Evolutionary conservation across 30 jellyfish, hydroid and myxozoan species (phyloP).

Genomic region (Rhopilema esculentum): DNA sequence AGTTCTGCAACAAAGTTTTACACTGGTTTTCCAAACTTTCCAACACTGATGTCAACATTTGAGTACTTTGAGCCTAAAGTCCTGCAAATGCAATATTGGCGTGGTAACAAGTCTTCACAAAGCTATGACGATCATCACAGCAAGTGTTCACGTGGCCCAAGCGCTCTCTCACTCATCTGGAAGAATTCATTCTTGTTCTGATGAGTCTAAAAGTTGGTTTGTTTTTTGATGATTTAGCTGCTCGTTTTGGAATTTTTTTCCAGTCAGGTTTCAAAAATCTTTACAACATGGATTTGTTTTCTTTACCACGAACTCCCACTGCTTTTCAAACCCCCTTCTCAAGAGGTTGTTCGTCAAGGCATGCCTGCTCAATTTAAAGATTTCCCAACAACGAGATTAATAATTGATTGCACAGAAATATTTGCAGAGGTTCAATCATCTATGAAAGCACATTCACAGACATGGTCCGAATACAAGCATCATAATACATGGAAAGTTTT

Average conservation of each 20-base stretch:
- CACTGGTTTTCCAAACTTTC: too few relatives aligned
- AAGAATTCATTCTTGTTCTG: too few relatives aligned
- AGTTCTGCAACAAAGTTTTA: too few relatives aligned
- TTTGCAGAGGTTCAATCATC: slow-evolving; percentile 50
- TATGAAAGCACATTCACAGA: slow-evolving; percentile 28
- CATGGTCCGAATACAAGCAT: slow-evolving; percentile 38
- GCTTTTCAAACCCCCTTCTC: too few relatives aligned
- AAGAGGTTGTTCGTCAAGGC: not conserved
- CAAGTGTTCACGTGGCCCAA: not conserved
- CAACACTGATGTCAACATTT: too few relatives aligned
- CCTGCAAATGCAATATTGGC: too few relatives aligned
- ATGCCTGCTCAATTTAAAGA: slow-evolving; percentile 34
- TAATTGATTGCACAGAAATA: too few relatives aligned
- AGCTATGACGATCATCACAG: too few relatives aligned
- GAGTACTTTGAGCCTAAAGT: too few relatives aligned
- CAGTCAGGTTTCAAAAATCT: slow-evolving; percentile 57
- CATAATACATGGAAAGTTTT: too few relatives aligned
- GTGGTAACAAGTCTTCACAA: too few relatives aligned
- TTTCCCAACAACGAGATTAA: slow-evolving; percentile 50
- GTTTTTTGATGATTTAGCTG: slow-evolving; percentile 58
- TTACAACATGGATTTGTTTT: slow-evolving; percentile 66
- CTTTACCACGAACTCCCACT: slow-evolving; percentile 51
- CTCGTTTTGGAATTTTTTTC: slow-evolving; percentile 44
- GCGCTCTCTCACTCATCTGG: not conserved
- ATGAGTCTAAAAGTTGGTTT: slow-evolving; percentile 63